Evolutionary conservation across 2,888 invertebrate species (phyloP).

Genomic region (Amblyjoppa proteus): DNA sequence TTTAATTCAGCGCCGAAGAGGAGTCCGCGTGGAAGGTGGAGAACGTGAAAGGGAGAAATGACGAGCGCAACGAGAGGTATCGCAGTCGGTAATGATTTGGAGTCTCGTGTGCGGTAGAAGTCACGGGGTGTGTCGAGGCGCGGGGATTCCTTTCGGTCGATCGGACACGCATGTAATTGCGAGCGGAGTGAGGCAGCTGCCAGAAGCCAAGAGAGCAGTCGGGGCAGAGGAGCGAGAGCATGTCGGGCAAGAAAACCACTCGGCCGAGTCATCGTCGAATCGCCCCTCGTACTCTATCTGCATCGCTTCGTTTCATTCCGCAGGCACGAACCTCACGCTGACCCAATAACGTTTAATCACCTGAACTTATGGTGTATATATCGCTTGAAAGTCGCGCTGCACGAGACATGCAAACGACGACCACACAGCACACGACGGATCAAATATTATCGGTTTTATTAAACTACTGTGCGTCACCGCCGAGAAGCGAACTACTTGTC

Average conservation of each 20-base stretch:
- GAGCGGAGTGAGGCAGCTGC: conserved; percentile 54
- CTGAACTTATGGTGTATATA: not conserved
- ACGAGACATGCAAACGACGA: not conserved
- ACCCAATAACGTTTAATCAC: conserved; percentile 55
- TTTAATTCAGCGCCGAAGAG: not conserved
- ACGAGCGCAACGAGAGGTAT: conserved; percentile 28
- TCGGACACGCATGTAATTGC: conserved; percentile 71
- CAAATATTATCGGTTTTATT: too few species aligned
- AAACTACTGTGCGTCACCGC: too few species aligned
- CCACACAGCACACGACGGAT: too few species aligned
- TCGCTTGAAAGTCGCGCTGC: not conserved
- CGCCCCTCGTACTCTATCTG: conserved; percentile 41
- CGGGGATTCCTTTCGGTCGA: conserved; percentile 68
- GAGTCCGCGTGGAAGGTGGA: not conserved
- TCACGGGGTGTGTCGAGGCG: conserved; percentile 67
- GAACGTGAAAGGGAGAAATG: conserved; percentile 10
- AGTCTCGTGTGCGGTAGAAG: conserved; percentile 57
- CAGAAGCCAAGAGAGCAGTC: conserved; percentile 40
- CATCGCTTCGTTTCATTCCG: conserved; percentile 59
- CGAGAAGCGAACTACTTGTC: too few species aligned
- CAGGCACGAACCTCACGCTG: conserved; percentile 38
- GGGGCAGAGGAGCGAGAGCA: conserved; percentile 11
- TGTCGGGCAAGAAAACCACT: conserved; percentile 57
- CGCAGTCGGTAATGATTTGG: conserved; percentile 60
- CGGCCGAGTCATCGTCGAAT: conserved; percentile 60